Conservation (phyloP, 2,888 invertebrate species). For the Callosobruchus maculatus region DNA sequence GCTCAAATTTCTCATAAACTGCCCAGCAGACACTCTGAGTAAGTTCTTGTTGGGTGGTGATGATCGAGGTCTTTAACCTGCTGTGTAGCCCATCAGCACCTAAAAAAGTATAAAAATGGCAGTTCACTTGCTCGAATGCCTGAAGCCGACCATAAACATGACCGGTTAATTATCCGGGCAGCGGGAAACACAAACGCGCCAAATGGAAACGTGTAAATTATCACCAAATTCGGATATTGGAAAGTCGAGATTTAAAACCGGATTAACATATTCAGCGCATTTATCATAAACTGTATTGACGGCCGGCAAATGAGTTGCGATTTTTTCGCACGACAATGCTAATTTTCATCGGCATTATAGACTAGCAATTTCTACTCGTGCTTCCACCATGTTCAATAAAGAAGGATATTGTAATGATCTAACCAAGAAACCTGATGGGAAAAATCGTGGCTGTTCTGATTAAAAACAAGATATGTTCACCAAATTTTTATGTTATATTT, state of each 20-base stretch:
- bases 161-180: neutral
- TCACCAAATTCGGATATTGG: constrained; percentile 3
- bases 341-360: neutral
- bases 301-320: neutral
- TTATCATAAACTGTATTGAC: constrained; percentile 4
- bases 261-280: constrained; percentile 7
- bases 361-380: neutral
- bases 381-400: no score
- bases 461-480: no score
- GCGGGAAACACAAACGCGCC: neutral
- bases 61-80: neutral
- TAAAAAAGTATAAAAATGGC: neutral
- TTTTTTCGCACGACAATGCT: neutral
- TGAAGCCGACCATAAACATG: neutral
- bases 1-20: no score
- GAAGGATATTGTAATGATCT: no score
- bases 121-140: neutral
- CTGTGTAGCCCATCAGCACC: neutral
- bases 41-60: neutral
- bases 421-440: no score
- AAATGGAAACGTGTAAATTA: constrained; percentile 2
- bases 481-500: no score
- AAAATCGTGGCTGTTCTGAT: no score
- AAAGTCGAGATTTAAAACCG: constrained; percentile 1
- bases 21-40: no score